Evolutionary conservation across 2,888 invertebrate genomes (phyloP).

Genomic region (Drosophila hawaiiensis): DNA sequence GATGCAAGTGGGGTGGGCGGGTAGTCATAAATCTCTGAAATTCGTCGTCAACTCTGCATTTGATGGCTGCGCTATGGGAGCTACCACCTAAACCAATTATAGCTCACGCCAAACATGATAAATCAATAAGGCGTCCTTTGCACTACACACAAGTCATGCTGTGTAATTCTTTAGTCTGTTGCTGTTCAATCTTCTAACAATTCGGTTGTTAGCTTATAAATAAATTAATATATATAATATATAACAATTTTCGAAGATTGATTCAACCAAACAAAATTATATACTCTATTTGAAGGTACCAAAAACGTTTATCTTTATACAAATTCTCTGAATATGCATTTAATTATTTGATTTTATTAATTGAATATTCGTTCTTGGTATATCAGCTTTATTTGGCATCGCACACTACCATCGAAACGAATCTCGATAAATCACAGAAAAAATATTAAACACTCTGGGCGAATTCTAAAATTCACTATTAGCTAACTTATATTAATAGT

Average conservation of each 20-base stretch:
- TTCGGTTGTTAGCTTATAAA: constrained; percentile 8
- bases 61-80: constrained; percentile 41
- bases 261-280: background rate
- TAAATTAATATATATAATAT: background rate
- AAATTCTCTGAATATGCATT: background rate
- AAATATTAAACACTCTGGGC: background rate
- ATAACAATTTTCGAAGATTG: background rate
- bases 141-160: constrained; percentile 27
- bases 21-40: constrained; percentile 61
- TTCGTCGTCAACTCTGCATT: constrained; percentile 47
- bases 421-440: no score
- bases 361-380: background rate
- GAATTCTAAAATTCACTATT: background rate
- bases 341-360: background rate
- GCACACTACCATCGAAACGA: no score
- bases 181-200: constrained; percentile 16
- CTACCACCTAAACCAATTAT: constrained; percentile 64
- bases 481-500: background rate
- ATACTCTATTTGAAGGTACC: background rate
- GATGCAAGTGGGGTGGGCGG: constrained; percentile 10
- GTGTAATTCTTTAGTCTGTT: constrained; percentile 3
- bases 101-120: constrained; percentile 67
- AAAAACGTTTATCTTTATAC: background rate
- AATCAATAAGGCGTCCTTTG: constrained; percentile 69
- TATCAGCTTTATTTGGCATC: background rate